Conservation (phyloP, 92 coral and sea anemone species). For the Heteractis magnifica region DNA sequence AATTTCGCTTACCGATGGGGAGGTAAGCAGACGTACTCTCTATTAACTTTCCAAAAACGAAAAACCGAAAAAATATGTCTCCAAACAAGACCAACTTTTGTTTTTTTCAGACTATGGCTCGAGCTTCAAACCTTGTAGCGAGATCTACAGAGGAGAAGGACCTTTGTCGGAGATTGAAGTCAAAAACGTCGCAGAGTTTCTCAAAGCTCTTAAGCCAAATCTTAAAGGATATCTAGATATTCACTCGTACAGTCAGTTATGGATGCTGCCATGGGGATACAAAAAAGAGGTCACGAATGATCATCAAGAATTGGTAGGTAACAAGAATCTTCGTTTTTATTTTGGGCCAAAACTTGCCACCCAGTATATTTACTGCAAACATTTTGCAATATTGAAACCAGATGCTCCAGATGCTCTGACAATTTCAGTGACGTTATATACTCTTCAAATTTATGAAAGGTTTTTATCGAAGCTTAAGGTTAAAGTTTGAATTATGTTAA, state of each 20-base stretch:
- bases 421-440: no score
- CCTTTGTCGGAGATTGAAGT: slow-evolving; percentile 78
- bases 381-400: no score
- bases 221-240: slow-evolving; percentile 62
- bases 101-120: slow-evolving; percentile 36
- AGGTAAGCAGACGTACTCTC: not conserved
- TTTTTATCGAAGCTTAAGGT: no score
- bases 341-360: not conserved
- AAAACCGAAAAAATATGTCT: not conserved
- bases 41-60: not conserved
- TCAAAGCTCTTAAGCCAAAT: slow-evolving; percentile 34
- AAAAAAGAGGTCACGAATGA: slow-evolving; percentile 40
- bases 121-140: slow-evolving; percentile 64
- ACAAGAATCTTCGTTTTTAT: not conserved
- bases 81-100: not conserved
- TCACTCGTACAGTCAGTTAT: slow-evolving; percentile 80
- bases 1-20: slow-evolving; percentile 80
- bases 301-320: slow-evolving; percentile 59
- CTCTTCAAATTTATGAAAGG: no score
- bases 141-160: slow-evolving; percentile 54
- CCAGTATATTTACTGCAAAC: no score
- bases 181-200: slow-evolving; percentile 52
- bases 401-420: no score
- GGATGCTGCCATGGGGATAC: slow-evolving; percentile 85
- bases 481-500: no score